phyloP scores from a whole-genome alignment of 2,113 vertebrate genomes.

The Crocuta crocuta region DNA sequence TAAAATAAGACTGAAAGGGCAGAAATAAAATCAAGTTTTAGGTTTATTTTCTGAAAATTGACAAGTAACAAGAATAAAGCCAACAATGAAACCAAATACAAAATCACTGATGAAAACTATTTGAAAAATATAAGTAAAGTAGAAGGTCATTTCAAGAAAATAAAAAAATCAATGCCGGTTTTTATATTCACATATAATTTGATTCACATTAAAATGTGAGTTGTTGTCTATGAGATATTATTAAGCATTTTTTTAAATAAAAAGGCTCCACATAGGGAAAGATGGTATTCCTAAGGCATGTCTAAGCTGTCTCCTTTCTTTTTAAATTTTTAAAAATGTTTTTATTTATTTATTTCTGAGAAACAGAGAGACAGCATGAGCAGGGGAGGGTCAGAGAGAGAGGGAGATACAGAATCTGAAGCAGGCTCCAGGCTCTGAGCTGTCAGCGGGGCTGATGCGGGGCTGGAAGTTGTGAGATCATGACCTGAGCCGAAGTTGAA shows the following conservation, averaged over 20 bases:
- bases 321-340: no score
- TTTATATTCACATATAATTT: not conserved
- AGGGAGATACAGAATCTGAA: no score
- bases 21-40: conserved; percentile 27
- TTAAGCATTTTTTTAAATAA: not conserved
- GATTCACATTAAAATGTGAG: conserved; percentile 33
- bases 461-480: no score
- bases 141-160: conserved; percentile 1
- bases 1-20: not conserved
- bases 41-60: conserved; percentile 58
- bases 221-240: not conserved
- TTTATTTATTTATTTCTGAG: no score
- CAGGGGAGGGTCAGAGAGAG: no score
- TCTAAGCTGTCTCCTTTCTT: not conserved
- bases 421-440: no score
- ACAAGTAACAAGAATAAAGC: conserved; percentile 29
- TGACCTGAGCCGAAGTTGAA: no score
- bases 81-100: conserved; percentile 33
- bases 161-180: not conserved
- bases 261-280: not conserved
- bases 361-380: no score
- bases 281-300: not conserved
- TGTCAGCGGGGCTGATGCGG: no score
- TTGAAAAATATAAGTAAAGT: conserved; percentile 38
- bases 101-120: conserved; percentile 42